phyloP scores from a whole-genome alignment of 1,140 invertebrate genomes.

The Drosophila tsacasi region DNA sequence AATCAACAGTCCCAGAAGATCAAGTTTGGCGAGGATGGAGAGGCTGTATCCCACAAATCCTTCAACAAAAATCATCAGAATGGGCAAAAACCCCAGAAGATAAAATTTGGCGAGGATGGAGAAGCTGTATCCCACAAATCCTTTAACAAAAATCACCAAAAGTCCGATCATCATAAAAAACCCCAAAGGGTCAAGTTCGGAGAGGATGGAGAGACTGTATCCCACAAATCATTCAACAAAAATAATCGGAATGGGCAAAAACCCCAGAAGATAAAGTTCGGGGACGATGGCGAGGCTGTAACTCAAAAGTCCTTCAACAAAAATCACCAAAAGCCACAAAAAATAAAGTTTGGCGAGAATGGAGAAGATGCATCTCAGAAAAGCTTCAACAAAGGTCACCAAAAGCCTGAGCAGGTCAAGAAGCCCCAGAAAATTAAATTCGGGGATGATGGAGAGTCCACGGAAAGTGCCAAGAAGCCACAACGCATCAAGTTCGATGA shows the following conservation, averaged over 20 bases:
- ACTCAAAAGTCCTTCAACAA: conserved; percentile 17
- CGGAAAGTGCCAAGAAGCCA: conserved; percentile 49
- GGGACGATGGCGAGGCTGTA: conserved; percentile 67
- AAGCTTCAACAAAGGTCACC: not conserved
- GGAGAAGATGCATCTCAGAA: not conserved
- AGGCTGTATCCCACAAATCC: conserved; percentile 8
- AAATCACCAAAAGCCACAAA: conserved; percentile 36
- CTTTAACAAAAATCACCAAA: conserved; percentile 26
- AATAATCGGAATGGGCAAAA: conserved; percentile 11
- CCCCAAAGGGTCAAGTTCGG: conserved; percentile 44
- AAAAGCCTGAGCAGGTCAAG: conserved; percentile 19
- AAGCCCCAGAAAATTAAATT: conserved; percentile 55
- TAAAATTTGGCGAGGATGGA: conserved; percentile 28
- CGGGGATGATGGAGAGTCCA: conserved; percentile 29
- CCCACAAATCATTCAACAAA: conserved; percentile 2
- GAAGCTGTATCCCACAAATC: conserved; percentile 7
- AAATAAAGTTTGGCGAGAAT: conserved; percentile 27
- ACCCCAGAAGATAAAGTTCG: conserved; percentile 74
- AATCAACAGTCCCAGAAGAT: conserved; percentile 36
- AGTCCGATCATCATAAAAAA: conserved; percentile 32
- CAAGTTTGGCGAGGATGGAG: conserved; percentile 36
- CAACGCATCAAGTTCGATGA: conserved; percentile 73
- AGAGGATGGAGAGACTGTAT: conserved; percentile 18
- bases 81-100: conserved; percentile 29
- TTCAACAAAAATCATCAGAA: not conserved